phyloP scores from a whole-genome alignment of 1,140 invertebrate genomes.

The Brachionus asplanchnoidis region DNA sequence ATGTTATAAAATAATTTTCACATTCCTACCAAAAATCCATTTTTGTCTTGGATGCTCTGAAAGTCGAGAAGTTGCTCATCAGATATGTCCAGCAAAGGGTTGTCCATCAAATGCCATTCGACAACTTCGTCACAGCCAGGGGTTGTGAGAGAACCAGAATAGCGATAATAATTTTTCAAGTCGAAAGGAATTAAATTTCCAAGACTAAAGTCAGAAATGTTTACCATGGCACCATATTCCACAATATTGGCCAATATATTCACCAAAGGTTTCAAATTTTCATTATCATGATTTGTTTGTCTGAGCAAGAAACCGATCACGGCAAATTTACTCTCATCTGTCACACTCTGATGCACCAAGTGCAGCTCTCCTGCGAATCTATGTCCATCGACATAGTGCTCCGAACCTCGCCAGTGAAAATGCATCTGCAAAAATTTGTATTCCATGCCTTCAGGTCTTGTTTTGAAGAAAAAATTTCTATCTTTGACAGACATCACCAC shows the following conservation, averaged over 20 bases:
- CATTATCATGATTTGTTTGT: constrained; percentile 1
- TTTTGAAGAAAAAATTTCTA: neutral
- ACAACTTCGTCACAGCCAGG: too few relatives aligned
- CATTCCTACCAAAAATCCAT: too few relatives aligned
- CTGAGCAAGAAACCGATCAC: constrained; percentile 19
- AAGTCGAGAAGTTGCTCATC: too few relatives aligned
- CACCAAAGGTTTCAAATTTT: neutral
- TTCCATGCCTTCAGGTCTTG: neutral
- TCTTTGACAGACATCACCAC: neutral
- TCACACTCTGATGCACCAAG: constrained; percentile 12
- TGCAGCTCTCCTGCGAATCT: constrained; percentile 7
- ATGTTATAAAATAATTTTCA: too few relatives aligned
- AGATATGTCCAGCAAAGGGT: too few relatives aligned
- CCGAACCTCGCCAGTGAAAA: constrained; percentile 30
- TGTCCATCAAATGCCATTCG: too few relatives aligned
- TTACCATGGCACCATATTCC: neutral
- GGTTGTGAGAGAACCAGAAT: too few relatives aligned
- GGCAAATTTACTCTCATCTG: neutral
- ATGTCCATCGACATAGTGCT: constrained; percentile 28
- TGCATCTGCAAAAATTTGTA: constrained; percentile 37
- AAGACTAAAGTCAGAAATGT: constrained; percentile 2
- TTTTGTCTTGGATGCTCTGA: too few relatives aligned
- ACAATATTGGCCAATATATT: neutral
- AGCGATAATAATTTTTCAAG: too few relatives aligned
- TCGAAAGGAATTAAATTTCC: neutral